Base-by-base conservation (phyloP, 2,113 vertebrate species). In the Orientallactaga bullata region DNA sequence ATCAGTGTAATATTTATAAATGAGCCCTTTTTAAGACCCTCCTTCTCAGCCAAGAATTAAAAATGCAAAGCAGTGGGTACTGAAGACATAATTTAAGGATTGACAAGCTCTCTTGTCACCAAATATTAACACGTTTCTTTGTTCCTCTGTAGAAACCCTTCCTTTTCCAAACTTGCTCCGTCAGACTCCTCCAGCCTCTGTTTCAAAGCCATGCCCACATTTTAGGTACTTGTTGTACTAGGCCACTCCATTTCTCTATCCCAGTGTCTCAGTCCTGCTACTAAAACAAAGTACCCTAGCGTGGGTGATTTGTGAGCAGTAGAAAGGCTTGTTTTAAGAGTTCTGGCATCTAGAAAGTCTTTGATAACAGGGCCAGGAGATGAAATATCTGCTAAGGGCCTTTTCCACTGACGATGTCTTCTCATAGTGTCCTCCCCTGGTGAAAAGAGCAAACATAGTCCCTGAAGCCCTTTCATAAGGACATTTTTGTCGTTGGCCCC, bases 1-100 rank as follows among this genome's bases (percentile, higher is more conserved):
- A 82, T 60, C 28, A 76, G 47, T n/a, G 16, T 13, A 77, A 10
- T 80, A 92, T 73, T 81, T 94, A 89, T 71, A 83, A 68, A 89
- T 80, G 60, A 30, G 28, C 74, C 5, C 20, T 61, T 95, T 92
- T 6, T 21, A 92, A 94, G 77, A 79, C 10, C 66, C 26, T 77
- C 79, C 63, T 55, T 55, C 55, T 87, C 55, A 68, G 37, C 12
- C 24, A 66, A 61, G 66, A 93, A 89, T 77, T 37, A 32, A 92
- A 92, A 90, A 68, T 39, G 17, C 8, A 74, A 74, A 92, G 72
- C 37, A 82, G 24, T 61, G 30, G 6, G 42, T 24, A 71, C 23
- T 26, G 0, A 76, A 61, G 32, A 85, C 69, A 60, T 32, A 68
- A 23, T 47, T 76, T 26, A 39, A 77, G 4, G 28, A 51, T 55